Evolutionary conservation across 2,797 vertebrate species (phyloP), one percentile per base, ranked within the genome.

Genomic region (Diglossa cyanea): DNA sequence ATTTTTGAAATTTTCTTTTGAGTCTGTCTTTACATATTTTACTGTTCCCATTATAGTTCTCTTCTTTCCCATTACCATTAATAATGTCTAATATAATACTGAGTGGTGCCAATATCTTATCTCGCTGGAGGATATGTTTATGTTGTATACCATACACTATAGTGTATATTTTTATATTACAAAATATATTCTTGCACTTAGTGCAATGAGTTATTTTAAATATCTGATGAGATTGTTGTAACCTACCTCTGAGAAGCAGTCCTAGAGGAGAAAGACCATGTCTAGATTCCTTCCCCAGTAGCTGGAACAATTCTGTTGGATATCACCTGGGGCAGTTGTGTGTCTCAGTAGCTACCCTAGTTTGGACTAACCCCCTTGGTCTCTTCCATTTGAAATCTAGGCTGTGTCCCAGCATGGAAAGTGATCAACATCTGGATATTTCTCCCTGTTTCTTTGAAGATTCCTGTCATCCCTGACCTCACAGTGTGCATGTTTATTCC

Each of bases 321-420:
- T 75, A 35, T 65, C 1, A 7, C 12, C 21, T 9, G 42, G 63
- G 28, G 42, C 1, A 2, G 18, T 16, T 1, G 0, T 48, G 5
- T n/a, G 18, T 50, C 33, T 89, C 35, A 31, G 3, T 30, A 63
- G 33, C 20, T 74, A 5, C 11, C n/a, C 24, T 21, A 50, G 9
- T 28, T 54, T 68, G 35, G 28, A 75, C 7, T 47, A 65, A 68
- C 39, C 35, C 35, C 15, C 26, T 84, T 61, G 13, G 33, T 50
- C 11, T 70, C 4, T 24, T 63, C 19, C 9, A 42, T 57, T 63
- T 86, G 55, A 72, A 91, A 71, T 48, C 12, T 55, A 31, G 10
- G 31, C 3, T 2, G 1, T 85, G 28, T 40, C 51, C 47, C 79
- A 58, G 17, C 37, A 48, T n/a, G 33, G 62, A 73, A 85, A 87